phyloP scores from a whole-genome alignment of 2,888 invertebrate genomes.

The Apodemia zela region DNA sequence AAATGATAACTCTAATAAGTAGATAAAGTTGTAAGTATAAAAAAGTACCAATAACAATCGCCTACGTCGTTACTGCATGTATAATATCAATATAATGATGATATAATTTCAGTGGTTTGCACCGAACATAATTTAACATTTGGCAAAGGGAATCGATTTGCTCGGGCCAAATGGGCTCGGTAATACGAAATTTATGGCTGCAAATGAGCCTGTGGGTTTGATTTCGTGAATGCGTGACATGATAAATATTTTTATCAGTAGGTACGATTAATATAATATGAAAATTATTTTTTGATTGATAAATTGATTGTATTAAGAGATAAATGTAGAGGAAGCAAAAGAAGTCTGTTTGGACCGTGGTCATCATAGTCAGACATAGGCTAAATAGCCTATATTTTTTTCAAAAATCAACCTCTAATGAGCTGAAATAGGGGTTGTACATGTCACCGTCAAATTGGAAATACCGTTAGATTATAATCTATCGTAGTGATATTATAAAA shows the following conservation, averaged over 20 bases:
- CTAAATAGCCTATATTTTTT: too few species aligned
- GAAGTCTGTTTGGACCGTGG: too few species aligned
- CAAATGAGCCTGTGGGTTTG: constrained; percentile 11
- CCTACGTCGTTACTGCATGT: background rate
- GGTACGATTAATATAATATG: background rate
- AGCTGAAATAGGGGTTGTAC: too few species aligned
- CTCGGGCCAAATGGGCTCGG: constrained; percentile 11
- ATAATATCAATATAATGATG: constrained; percentile 11
- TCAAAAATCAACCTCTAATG: too few species aligned
- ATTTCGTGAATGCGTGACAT: constrained; percentile 7
- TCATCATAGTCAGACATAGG: too few species aligned
- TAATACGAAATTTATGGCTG: constrained; percentile 10
- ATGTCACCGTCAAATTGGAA: too few species aligned
- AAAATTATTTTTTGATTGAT: background rate
- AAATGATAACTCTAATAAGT: too few species aligned
- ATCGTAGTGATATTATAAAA: too few species aligned
- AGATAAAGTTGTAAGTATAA: too few species aligned
- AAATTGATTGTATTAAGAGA: too few species aligned
- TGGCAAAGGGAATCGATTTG: constrained; percentile 14
- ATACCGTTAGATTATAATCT: too few species aligned
- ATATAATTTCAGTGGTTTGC: constrained; percentile 1
- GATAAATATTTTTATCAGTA: background rate
- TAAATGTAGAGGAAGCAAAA: too few species aligned
- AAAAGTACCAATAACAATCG: background rate
- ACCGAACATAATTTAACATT: constrained; percentile 6